Conservation (phyloP, 2,113 vertebrate species). For the Sinocyclocheilus grahami region DNA sequence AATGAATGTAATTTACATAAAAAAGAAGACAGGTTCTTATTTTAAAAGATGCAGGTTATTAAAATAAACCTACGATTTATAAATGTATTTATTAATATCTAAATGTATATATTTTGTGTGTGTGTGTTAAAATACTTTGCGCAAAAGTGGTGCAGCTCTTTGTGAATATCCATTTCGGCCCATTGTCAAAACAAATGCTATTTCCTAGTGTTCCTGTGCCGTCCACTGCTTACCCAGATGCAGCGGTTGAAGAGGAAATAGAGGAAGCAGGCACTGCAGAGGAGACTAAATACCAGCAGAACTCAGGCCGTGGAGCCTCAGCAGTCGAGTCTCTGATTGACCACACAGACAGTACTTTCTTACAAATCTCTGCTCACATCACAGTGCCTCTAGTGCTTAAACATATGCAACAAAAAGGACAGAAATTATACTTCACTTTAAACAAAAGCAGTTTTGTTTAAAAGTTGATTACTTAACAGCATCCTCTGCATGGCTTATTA, state of each 20-base stretch:
- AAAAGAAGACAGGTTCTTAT: no score
- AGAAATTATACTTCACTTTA: neutral
- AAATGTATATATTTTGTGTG: no score
- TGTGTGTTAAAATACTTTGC: no score
- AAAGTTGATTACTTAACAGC: neutral
- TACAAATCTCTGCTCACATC: neutral
- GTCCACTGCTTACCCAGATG: neutral
- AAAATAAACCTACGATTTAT: no score
- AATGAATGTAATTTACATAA: no score
- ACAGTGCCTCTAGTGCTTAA: neutral
- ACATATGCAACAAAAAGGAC: neutral
- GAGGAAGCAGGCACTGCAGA: neutral
- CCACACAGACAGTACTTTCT: neutral
- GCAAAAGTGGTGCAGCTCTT: no score
- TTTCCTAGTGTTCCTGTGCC: slow-evolving; percentile 7
- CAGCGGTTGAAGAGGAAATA: neutral
- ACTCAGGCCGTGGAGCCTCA: slow-evolving; percentile 9
- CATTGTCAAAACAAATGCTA: no score
- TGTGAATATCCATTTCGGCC: no score
- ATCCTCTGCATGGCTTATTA: slow-evolving; percentile 24
- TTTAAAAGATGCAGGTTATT: no score
- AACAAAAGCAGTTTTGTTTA: neutral
- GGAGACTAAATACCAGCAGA: no score
- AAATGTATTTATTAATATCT: no score
- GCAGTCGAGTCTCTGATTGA: neutral